A percentile compares a stretch with the other conserved stretches of the same genome.
Evolutionary conservation across 1,140 invertebrate species (phyloP).

Genomic region (Dendrolimus punctatus): DNA sequence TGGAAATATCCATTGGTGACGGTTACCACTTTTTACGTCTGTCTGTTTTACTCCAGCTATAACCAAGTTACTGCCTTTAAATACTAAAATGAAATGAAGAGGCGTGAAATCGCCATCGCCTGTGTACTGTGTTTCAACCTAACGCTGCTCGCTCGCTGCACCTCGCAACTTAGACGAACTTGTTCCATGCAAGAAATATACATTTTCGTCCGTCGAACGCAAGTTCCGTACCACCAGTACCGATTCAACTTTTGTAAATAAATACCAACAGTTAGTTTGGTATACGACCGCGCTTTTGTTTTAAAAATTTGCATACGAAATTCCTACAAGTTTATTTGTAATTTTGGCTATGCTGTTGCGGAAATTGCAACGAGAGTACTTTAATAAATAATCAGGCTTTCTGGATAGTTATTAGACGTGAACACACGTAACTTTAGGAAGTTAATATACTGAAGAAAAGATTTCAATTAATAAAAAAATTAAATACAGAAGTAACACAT

Average conservation of each 20-base stretch:
- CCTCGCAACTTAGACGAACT: conserved; percentile 52
- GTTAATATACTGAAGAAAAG: no score
- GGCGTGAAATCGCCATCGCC: conserved; percentile 4
- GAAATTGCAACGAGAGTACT: no score
- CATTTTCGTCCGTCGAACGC: conserved; percentile 49
- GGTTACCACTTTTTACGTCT: no score
- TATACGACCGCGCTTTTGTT: not conserved
- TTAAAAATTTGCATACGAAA: not conserved
- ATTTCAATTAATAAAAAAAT: no score
- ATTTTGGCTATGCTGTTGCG: no score
- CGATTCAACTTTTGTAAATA: conserved; percentile 53
- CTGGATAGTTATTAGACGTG: no score
- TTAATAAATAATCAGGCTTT: no score
- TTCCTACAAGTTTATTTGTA: no score
- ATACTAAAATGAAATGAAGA: not conserved
- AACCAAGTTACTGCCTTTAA: not conserved
- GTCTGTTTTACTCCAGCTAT: no score
- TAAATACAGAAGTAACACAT: no score
- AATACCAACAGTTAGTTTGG: conserved; percentile 25
- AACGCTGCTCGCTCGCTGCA: conserved; percentile 25
- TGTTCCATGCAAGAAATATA: conserved; percentile 53
- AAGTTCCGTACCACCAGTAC: conserved; percentile 33
- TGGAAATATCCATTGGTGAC: no score
- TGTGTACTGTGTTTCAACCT: conserved; percentile 4
- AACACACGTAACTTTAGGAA: no score